Conservation (phyloP, 2,797 vertebrate species). For the Cheirogaleus major region DNA sequence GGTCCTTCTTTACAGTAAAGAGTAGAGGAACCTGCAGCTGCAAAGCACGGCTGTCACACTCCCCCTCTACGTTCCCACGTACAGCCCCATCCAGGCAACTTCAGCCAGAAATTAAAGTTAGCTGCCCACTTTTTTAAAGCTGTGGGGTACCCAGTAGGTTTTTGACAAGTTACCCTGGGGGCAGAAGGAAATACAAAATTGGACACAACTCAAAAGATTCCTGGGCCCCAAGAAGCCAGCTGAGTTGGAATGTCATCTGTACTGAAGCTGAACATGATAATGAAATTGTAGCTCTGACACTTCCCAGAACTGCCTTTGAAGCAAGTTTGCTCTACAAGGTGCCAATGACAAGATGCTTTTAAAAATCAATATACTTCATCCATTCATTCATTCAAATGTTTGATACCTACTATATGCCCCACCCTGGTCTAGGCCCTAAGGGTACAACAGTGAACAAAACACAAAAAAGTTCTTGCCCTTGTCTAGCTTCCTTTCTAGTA, state of each 20-base stretch:
- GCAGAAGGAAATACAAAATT: slow-evolving; percentile 67
- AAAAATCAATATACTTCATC: not conserved
- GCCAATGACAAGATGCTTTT: not conserved
- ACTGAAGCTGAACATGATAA: slow-evolving; percentile 45
- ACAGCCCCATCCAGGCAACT: not conserved
- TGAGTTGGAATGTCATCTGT: slow-evolving; percentile 65
- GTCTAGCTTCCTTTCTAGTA: not conserved
- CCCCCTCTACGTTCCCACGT: slow-evolving; percentile 28
- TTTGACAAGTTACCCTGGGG: slow-evolving; percentile 75
- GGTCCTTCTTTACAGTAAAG: slow-evolving; percentile 88
- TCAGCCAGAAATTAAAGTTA: slow-evolving; percentile 66
- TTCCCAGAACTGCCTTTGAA: not conserved
- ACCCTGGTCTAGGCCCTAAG: not conserved
- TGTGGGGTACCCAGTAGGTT: slow-evolving; percentile 63
- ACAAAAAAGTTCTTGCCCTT: not conserved
- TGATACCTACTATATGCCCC: not conserved
- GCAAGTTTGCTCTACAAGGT: not conserved
- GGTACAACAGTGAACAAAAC: not conserved
- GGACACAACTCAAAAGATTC: slow-evolving; percentile 74
- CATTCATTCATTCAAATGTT: not conserved
- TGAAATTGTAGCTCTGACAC: not conserved
- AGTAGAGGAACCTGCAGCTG: slow-evolving; percentile 67
- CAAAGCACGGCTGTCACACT: slow-evolving; percentile 78
- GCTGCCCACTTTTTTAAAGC: slow-evolving; percentile 75
- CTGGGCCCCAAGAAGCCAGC: slow-evolving; percentile 70